phyloP scores from a whole-genome alignment of 2,888 invertebrate species.

The Folsomia manolachei region DNA sequence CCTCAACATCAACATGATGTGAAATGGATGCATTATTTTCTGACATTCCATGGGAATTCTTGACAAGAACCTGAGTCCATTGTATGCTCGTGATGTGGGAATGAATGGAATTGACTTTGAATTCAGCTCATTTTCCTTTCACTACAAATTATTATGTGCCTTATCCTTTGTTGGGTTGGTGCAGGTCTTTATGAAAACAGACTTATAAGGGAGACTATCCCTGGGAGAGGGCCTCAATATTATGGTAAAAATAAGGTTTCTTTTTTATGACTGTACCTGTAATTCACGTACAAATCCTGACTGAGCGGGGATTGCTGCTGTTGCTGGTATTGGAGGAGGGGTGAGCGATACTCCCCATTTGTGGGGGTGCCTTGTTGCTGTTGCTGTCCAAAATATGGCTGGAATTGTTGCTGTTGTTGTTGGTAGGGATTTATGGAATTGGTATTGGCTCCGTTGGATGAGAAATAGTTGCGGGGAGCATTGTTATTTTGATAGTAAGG shows the following conservation, averaged over 20 bases:
- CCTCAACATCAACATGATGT: background rate
- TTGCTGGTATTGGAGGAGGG: background rate
- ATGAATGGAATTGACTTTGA: constrained; percentile 27
- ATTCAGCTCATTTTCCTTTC: background rate
- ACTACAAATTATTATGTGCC: background rate
- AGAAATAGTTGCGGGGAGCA: constrained; percentile 22
- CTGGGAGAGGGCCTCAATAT: background rate
- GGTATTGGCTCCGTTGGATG: too few species aligned
- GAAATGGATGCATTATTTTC: constrained; percentile 11
- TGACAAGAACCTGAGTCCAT: background rate
- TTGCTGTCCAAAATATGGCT: constrained; percentile 6
- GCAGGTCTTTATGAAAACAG: background rate
- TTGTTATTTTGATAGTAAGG: constrained; percentile 34
- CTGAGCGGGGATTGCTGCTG: constrained; percentile 57
- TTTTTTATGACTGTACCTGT: constrained; percentile 55
- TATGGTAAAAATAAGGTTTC: background rate
- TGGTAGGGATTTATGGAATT: too few species aligned
- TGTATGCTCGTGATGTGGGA: background rate
- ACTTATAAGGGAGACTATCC: too few species aligned
- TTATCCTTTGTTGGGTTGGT: background rate
- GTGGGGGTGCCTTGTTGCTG: background rate
- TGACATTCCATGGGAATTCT: constrained; percentile 14
- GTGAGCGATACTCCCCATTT: background rate
- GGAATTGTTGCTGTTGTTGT: constrained; percentile 15
- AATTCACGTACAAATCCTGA: constrained; percentile 70